These are phyloP conservation scores for Andrena bucephala DNA, from an alignment of 2,888 invertebrate genomes.

Conservation along the genomic window DNA sequence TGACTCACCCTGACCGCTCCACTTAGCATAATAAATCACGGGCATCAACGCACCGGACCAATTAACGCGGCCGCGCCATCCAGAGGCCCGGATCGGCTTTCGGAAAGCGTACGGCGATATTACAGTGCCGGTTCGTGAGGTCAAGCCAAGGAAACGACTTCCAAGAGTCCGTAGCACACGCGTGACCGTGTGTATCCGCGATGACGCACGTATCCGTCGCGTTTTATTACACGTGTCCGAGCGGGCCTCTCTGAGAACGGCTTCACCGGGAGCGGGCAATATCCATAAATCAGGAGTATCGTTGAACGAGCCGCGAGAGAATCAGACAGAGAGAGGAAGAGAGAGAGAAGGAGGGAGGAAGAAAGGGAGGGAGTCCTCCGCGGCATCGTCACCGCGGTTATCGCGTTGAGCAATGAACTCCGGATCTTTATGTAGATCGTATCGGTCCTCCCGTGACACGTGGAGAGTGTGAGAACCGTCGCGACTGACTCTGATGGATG, in stretches of 20 bases:
- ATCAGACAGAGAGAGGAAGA: constrained; percentile 8
- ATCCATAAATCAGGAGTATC: constrained; percentile 81
- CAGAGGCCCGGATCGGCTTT: constrained; percentile 74
- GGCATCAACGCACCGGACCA: constrained; percentile 54
- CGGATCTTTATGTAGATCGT: constrained; percentile 79
- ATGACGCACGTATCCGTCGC: constrained; percentile 73
- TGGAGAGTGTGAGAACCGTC: constrained; percentile 82
- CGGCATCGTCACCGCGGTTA: constrained; percentile 71
- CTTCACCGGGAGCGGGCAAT: constrained; percentile 71
- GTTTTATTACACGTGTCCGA: constrained; percentile 78
- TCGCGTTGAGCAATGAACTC: constrained; percentile 80
- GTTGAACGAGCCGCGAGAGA: constrained; percentile 69
- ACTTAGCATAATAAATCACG: constrained; percentile 41
- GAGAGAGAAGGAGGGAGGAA: constrained; percentile 20
- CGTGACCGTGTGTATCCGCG: constrained; percentile 54
- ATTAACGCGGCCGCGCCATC: constrained; percentile 61
- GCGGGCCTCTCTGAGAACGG: constrained; percentile 67
- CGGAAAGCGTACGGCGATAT: constrained; percentile 62
- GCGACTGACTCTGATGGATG: constrained; percentile 55
- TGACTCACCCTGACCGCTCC: constrained; percentile 44
- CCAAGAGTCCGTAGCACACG: constrained; percentile 59
- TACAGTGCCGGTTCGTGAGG: constrained; percentile 66
- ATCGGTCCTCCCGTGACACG: constrained; percentile 74
- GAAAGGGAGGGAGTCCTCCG: constrained; percentile 38
- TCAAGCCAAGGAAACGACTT: constrained; percentile 71